Base-by-base conservation (phyloP, 2,797 vertebrate genomes). In the Rhinatrema bivittatum region DNA sequence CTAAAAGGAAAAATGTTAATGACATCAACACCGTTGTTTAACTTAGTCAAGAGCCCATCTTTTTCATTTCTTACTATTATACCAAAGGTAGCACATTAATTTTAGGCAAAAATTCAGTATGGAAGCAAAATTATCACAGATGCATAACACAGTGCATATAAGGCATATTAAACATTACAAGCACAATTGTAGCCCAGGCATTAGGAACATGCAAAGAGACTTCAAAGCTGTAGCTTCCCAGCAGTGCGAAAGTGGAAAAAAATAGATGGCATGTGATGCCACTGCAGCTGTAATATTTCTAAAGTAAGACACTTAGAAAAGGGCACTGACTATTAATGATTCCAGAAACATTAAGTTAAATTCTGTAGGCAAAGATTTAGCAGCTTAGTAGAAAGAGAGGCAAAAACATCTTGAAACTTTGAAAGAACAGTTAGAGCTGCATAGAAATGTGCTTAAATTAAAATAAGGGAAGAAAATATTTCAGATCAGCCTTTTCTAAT, bases 401-500 rank as follows among this genome's bases (percentile, higher is more conserved):
- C 19, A 15, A 26, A 18, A 29, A 32, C 14, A n/a, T 25, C 26
- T 39, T 27, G 36, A 35, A 35, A 13, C 3, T 16, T 11, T 28
- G 26, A 39, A 32, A 57, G 29, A 58, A 65, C 0, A 62, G 41
- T 36, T 30, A 59, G 28, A 30, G 54, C 32, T 51, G 18, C 18
- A 58, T 42, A 58, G 24, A 69, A 64, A 75, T 56, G 62, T 46
- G 18, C 50, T 73, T 68, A 53, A 77, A 60, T 44, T 64, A 63
- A 57, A 59, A 65, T 14, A 66, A 49, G 29, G 31, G 68, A 64
- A 58, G 29, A 71, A 64, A 58, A 45, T 38, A 71, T 65, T 63
- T 65, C 50, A 56, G 36, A 74, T 56, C 25, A 20, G 35, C 45
- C 11, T 4, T 51, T 40, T 64, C 41, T 53, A 65, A 61, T 69